phyloP scores from a whole-genome alignment of 37 sponge, comb jelly and placozoan genomes.

The Chondrosia reniformis region DNA sequence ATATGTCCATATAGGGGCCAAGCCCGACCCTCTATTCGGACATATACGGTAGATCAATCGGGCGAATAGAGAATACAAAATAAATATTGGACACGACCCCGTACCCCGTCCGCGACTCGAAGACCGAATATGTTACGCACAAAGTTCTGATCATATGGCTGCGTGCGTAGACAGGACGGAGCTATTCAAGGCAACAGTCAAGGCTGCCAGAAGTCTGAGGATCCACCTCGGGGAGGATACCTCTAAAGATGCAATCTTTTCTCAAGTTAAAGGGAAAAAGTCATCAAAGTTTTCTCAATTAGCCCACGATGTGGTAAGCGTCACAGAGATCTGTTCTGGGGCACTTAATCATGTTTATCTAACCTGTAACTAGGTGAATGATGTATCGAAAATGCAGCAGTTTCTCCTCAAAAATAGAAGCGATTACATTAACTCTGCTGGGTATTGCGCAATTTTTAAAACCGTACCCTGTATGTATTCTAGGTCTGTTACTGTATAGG shows the following conservation, averaged over 20 bases:
- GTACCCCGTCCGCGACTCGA: no score
- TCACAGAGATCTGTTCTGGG: background rate
- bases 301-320: constrained; percentile 59
- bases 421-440: constrained; percentile 62
- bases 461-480: background rate
- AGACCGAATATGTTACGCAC: no score
- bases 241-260: background rate
- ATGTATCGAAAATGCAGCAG: constrained; percentile 43
- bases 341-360: background rate
- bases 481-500: constrained; percentile 16
- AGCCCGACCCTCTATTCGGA: no score
- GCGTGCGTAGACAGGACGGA: constrained; percentile 23
- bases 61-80: no score
- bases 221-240: background rate
- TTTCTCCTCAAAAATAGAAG: constrained; percentile 64
- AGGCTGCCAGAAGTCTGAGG: background rate
- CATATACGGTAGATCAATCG: no score
- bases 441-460: constrained; percentile 10
- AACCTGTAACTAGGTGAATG: constrained; percentile 9
- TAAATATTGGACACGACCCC: no score
- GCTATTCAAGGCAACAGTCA: constrained; percentile 6
- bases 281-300: constrained; percentile 20
- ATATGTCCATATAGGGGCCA: no score
- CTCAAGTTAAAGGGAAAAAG: background rate
- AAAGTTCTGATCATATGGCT: no score